Evolutionary conservation across 30 jellyfish, hydroid and myxozoan genomes (phyloP), one percentile per base, ranked within the genome.

Genomic region (Turritopsis dohrnii): DNA sequence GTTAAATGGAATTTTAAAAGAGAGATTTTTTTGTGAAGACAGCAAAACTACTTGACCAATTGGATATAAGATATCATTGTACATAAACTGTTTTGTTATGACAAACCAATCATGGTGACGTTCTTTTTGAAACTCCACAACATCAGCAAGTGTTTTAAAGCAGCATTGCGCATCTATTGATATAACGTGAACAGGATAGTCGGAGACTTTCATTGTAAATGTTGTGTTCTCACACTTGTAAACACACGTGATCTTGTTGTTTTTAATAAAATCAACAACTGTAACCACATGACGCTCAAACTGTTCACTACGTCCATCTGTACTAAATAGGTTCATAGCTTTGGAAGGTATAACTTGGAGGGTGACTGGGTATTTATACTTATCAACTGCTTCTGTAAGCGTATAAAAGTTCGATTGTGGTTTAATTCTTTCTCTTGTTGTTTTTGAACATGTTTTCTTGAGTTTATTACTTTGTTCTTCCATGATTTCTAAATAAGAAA

Each of bases 301-400:
- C 77, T 23, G 28, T n/a, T 23, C 19, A 21, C 28, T 7, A 0
- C 19, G 16, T 19, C 30, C 77, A 69, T 69, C 77, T 23, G 31
- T 69, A 69, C 30, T 27, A 19, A 69, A 69, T 23, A 69, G 16
- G 22, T 69, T 69, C 19, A 69, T 8, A 23, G 9, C 31, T 1
- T 27, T 23, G 9, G 77, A 7, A 8, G 77, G 77, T 69, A 69
- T 69, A n/a, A 69, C 77, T 69, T 69, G 77, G 19, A 69, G 77
- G 9, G 77, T 69, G 30, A 69, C 77, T 8, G 77, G 77, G 19
- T n/a, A 69, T 19, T 27, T 9, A 27, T n/a, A 69, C 22, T 69
- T 9, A 8, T 69, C 30, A 69, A 69, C 30, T 9, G 77, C 77
- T n/a, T 8, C 77, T n/a, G 77, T 9, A 8, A 69, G 30, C 22